These are phyloP conservation scores for Oplegnathus fasciatus DNA, from an alignment of 2,113 vertebrate species.

Conservation along the genomic window DNA sequence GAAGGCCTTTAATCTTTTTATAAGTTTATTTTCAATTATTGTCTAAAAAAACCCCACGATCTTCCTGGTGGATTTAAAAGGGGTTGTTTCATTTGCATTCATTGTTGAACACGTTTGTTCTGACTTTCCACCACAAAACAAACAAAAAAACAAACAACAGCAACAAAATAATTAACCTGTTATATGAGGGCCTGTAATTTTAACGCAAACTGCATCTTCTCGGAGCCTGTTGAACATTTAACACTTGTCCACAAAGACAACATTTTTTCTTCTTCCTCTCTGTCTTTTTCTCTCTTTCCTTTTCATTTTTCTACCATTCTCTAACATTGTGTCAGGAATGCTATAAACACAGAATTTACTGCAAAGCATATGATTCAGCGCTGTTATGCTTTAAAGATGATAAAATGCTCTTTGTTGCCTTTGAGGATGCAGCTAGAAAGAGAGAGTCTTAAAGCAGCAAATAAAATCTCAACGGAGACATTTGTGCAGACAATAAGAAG, in stretches of 20 bases:
- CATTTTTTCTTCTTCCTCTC: constrained; percentile 6
- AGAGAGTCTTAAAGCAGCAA: background rate
- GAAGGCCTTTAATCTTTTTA: background rate
- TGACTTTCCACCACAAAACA: background rate
- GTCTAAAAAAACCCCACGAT: background rate
- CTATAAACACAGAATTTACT: constrained; percentile 30
- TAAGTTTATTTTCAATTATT: background rate
- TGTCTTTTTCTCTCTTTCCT: background rate
- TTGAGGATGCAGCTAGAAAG: background rate
- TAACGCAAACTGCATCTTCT: constrained; percentile 1
- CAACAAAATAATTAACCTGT: background rate
- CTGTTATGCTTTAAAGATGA: background rate
- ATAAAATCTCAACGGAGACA: background rate
- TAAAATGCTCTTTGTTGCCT: background rate
- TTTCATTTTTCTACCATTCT: background rate
- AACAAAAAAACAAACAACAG: too few species aligned
- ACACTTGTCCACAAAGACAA: constrained; percentile 20
- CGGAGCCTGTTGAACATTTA: constrained; percentile 7
- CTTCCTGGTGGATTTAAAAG: background rate
- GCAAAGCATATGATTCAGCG: background rate
- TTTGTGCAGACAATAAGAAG: background rate
- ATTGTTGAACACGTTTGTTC: background rate
- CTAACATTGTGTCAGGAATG: constrained; percentile 43
- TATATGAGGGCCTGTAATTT: constrained; percentile 44
- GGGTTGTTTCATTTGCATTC: background rate